phyloP scores from a whole-genome alignment of 2,888 invertebrate genomes.

The Pycnomerus fuliginosus region DNA sequence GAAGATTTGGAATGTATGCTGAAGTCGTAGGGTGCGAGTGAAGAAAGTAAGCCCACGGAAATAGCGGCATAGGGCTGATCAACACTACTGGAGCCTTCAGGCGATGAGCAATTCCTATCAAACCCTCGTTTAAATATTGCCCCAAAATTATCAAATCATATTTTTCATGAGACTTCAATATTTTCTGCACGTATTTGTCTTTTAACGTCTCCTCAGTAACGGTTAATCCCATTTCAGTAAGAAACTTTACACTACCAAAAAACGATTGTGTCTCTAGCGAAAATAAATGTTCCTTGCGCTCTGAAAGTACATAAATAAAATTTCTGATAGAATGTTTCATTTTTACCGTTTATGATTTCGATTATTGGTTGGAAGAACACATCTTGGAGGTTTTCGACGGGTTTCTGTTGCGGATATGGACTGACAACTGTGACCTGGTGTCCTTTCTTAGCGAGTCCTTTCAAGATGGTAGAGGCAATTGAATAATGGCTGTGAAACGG shows the following conservation, averaged over 20 bases:
- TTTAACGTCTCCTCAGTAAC: slow-evolving; percentile 15
- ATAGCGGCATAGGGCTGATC: slow-evolving; percentile 50
- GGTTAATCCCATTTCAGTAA: neutral
- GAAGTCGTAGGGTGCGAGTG: slow-evolving; percentile 53
- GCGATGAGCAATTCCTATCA: slow-evolving; percentile 46
- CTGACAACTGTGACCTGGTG: slow-evolving; percentile 52
- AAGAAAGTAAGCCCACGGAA: slow-evolving; percentile 51
- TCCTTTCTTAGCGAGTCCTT: slow-evolving; percentile 45
- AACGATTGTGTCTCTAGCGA: neutral
- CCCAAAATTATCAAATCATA: slow-evolving; percentile 49
- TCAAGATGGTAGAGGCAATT: no score
- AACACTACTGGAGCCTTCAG: slow-evolving; percentile 47
- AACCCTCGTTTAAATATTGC: slow-evolving; percentile 55
- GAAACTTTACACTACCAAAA: neutral
- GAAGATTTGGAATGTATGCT: slow-evolving; percentile 49
- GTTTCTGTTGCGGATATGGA: slow-evolving; percentile 43
- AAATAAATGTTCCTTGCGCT: slow-evolving; percentile 4
- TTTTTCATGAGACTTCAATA: slow-evolving; percentile 35
- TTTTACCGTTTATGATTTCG: slow-evolving; percentile 16
- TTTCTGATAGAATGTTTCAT: slow-evolving; percentile 13
- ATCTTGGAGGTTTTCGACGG: slow-evolving; percentile 50
- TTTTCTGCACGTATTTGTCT: slow-evolving; percentile 34
- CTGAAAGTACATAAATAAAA: no score
- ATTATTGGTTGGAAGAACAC: slow-evolving; percentile 22
- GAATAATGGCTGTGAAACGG: slow-evolving; percentile 39